These are phyloP conservation scores for Scaptodrosophila lebanonensis DNA, from an alignment of 1,140 invertebrate species.

Conservation along the genomic window DNA sequence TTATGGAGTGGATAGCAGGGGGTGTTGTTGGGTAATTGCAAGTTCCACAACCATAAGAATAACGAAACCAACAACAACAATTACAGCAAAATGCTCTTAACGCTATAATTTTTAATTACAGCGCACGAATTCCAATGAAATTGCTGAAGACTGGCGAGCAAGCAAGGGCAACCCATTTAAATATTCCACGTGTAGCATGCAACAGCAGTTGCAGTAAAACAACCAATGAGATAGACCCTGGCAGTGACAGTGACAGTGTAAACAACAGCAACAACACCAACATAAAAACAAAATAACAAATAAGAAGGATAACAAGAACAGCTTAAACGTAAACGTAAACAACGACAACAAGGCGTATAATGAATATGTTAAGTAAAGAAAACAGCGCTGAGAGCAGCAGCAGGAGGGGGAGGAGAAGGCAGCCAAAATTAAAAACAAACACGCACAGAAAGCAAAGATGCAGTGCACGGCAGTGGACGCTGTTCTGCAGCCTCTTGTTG, in stretches of 20 bases:
- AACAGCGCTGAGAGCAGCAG: slow-evolving; percentile 7
- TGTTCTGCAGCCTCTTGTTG: slow-evolving; percentile 17
- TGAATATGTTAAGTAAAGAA: slow-evolving; percentile 51
- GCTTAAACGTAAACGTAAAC: slow-evolving; percentile 17
- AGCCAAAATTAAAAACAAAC: slow-evolving; percentile 61
- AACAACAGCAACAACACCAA: background rate
- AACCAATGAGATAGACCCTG: no score
- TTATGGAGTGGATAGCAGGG: slow-evolving; percentile 29
- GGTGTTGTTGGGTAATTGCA: slow-evolving; percentile 14
- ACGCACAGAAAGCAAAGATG: slow-evolving; percentile 57
- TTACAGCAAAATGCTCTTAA: slow-evolving; percentile 14
- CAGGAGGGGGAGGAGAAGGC: slow-evolving; percentile 6
- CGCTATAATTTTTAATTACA: slow-evolving; percentile 35
- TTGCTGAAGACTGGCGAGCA: slow-evolving; percentile 8
- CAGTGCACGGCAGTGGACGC: slow-evolving; percentile 9
- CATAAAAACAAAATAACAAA: background rate
- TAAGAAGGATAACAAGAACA: slow-evolving; percentile 3
- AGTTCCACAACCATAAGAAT: background rate
- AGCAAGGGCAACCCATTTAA: background rate
- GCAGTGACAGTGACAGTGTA: slow-evolving; percentile 13
- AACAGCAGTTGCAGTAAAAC: slow-evolving; percentile 10
- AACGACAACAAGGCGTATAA: slow-evolving; percentile 12
- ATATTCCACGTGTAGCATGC: slow-evolving; percentile 37
- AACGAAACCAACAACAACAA: slow-evolving; percentile 17
- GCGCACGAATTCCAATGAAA: slow-evolving; percentile 14